phyloP scores from a whole-genome alignment of 2,797 vertebrate genomes.

The Jordanella pulchra region DNA sequence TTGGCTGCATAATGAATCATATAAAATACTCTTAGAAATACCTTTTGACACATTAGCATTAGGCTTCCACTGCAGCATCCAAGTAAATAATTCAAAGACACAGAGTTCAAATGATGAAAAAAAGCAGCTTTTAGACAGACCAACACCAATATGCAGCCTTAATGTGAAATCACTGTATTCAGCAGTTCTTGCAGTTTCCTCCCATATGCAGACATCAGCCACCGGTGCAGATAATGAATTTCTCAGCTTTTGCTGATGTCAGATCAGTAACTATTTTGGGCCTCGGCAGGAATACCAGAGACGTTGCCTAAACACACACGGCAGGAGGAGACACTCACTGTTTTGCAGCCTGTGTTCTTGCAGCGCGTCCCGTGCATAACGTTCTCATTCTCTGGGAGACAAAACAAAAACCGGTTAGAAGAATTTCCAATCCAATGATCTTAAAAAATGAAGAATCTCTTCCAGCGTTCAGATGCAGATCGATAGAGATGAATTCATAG shows the following conservation, averaged over 20 bases:
- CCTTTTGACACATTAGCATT: no score
- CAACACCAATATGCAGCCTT: background rate
- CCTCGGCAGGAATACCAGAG: slow-evolving; percentile 1
- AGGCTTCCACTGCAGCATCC: no score
- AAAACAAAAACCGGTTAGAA: slow-evolving; percentile 8
- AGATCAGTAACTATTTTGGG: slow-evolving; percentile 1
- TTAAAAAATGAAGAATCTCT: background rate
- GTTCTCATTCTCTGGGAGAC: slow-evolving; percentile 63
- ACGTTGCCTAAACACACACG: slow-evolving; percentile 6
- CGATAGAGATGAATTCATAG: background rate
- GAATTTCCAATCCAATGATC: background rate
- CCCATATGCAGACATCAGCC: background rate
- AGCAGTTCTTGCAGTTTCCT: background rate
- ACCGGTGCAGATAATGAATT: background rate
- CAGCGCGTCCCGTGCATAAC: slow-evolving; percentile 81
- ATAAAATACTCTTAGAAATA: no score
- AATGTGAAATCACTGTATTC: slow-evolving; percentile 4
- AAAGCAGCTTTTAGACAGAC: background rate
- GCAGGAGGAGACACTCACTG: slow-evolving; percentile 74
- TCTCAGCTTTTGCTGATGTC: slow-evolving; percentile 11
- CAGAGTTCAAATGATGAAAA: background rate
- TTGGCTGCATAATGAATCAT: no score
- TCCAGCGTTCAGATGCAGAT: background rate
- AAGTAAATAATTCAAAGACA: no score
- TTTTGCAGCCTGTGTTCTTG: slow-evolving; percentile 90